Evolutionary conservation across 1,140 invertebrate species (phyloP).

Genomic region (Brevipalpus yothersi): DNA sequence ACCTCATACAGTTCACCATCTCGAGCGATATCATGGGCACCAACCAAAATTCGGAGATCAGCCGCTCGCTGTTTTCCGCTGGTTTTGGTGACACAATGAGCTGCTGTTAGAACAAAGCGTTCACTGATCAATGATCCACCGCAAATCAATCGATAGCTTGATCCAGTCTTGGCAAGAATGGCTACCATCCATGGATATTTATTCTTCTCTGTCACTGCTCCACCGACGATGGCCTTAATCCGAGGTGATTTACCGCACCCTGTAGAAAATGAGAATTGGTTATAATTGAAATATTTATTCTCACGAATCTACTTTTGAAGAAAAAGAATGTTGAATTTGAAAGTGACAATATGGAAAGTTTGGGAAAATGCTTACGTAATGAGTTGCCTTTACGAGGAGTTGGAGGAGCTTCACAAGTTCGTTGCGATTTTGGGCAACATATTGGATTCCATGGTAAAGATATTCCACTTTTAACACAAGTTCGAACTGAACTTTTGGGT

Average conservation of each 20-base stretch:
- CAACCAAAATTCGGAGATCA: constrained; percentile 3
- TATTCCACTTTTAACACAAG: neutral
- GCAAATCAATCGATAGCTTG: constrained; percentile 23
- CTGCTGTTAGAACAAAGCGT: constrained; percentile 38
- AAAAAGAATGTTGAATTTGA: too few relatives aligned
- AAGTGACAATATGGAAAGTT: neutral
- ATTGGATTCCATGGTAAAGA: neutral
- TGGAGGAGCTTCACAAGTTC: neutral
- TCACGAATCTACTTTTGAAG: too few relatives aligned
- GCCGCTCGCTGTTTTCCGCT: neutral
- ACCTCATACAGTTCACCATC: neutral
- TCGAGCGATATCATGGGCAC: constrained; percentile 2
- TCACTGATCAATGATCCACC: constrained; percentile 70
- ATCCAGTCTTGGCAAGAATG: neutral
- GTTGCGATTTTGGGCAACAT: neutral
- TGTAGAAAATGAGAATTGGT: neutral
- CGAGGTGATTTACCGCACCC: neutral
- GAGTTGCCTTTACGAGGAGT: neutral
- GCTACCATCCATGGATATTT: constrained; percentile 1
- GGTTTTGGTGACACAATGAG: constrained; percentile 26
- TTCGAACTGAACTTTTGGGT: neutral
- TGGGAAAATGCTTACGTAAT: neutral
- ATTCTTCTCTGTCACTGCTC: neutral
- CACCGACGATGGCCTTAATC: neutral
- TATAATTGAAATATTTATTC: too few relatives aligned